These are phyloP conservation scores for Gymnocephalus cernua DNA, from an alignment of 2,113 vertebrate species.

Conservation along the genomic window DNA sequence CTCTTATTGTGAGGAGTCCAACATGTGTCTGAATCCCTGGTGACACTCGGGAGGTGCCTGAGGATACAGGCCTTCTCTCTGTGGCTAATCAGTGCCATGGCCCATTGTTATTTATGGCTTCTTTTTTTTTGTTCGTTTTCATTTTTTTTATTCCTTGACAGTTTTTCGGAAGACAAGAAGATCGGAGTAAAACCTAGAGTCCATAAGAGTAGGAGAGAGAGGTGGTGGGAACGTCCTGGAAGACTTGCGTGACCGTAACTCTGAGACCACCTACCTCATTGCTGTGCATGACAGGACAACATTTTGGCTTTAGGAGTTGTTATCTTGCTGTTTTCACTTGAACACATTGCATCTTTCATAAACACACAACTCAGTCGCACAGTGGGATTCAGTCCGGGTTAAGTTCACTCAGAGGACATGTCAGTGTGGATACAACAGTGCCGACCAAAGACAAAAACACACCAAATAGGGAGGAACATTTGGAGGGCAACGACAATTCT, in stretches of 20 bases:
- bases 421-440: constrained; percentile 40
- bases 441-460: constrained; percentile 47
- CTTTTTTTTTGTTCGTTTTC: constrained; percentile 50
- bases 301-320: constrained; percentile 44
- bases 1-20: constrained; percentile 68
- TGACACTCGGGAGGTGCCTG: constrained; percentile 55
- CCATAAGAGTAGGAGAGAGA: constrained; percentile 26
- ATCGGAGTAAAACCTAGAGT: constrained; percentile 55
- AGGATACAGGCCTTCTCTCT: constrained; percentile 58
- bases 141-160: constrained; percentile 6
- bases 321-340: constrained; percentile 47
- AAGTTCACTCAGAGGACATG: constrained; percentile 47
- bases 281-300: constrained; percentile 45
- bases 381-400: constrained; percentile 43
- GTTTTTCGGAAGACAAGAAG: constrained; percentile 78
- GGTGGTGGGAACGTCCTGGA: constrained; percentile 69
- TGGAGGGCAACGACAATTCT: constrained; percentile 20
- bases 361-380: constrained; percentile 47
- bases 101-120: constrained; percentile 74
- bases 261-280: constrained; percentile 58
- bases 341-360: constrained; percentile 40
- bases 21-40: constrained; percentile 57
- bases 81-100: constrained; percentile 49
- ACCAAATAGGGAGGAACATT: constrained; percentile 28
- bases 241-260: constrained; percentile 74